Percentiles rank a stretch among this genome's conserved stretches.
These are phyloP conservation scores for Siniperca scherzeri DNA, from an alignment of 2,797 vertebrate species.

Conservation along the genomic window DNA sequence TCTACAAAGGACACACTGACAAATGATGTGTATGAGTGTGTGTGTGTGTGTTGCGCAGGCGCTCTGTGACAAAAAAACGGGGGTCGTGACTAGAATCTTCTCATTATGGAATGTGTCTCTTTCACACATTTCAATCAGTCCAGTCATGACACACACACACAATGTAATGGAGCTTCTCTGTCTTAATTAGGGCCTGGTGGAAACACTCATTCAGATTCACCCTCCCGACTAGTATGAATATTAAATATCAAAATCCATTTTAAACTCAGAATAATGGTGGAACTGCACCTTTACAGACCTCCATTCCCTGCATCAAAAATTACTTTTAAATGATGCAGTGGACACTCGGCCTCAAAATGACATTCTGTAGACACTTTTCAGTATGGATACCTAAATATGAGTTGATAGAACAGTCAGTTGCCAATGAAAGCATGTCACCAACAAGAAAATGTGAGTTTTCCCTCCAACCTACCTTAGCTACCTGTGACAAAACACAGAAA, in stretches of 20 bases:
- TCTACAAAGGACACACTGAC: conserved; percentile 44
- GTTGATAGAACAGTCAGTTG: not conserved
- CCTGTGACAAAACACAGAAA: not conserved
- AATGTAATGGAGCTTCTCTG: conserved; percentile 9
- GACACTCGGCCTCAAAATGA: not conserved
- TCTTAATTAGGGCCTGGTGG: conserved; percentile 47
- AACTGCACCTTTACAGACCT: not conserved
- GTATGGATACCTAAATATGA: not conserved
- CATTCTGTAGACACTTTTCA: not conserved
- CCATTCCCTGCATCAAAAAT: not conserved
- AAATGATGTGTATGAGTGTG: not conserved
- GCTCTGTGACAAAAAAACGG: not conserved
- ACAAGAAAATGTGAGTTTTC: not conserved
- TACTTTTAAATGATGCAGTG: too few species aligned
- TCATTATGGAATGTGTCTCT: conserved; percentile 45
- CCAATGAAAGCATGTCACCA: not conserved
- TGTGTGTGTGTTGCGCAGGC: not conserved
- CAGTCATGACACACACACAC: conserved; percentile 41
- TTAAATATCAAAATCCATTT: conserved; percentile 44
- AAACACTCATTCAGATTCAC: conserved; percentile 39
- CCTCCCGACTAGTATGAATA: conserved; percentile 34
- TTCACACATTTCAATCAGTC: conserved; percentile 47
- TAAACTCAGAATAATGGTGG: conserved; percentile 15
- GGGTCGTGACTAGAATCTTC: conserved; percentile 52
- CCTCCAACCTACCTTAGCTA: not conserved